Evolutionary conservation across 2,113 vertebrate species (phyloP), one percentile per base, ranked within the genome.

Genomic region (Muntiacus reevesi): DNA sequence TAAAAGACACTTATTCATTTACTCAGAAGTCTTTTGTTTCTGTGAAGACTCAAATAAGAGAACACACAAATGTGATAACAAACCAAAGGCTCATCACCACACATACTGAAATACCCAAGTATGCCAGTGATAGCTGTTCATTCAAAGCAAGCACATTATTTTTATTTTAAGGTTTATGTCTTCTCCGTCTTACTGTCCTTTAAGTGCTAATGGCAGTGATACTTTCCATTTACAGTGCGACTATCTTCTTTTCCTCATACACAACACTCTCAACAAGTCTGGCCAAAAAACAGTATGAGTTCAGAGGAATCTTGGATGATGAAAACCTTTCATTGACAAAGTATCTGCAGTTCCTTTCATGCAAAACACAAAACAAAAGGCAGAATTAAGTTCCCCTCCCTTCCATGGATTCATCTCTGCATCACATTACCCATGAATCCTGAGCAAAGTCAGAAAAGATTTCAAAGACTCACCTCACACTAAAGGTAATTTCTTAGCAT

Each of bases 311-410:
- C 43, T 89, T 94, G 40, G 43, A 90, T 97, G 97, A 97, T 45
- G 78, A 97, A 95, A 59, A 94, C 10, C 52, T 98, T 98, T 98
- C 71, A 33, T 96, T 87, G 78, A 1, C 28, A 98, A 97, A 98
- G 57, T 64, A 67, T 28, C 11, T 96, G 83, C 19, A 92, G 97
- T 94, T 93, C 0, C 2, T 98, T 91, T 98, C 95, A 94, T 62
- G n/a, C 21, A 94, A 67, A 50, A 98, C 94, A 94, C 30, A 92
- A 97, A 97, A 93, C 27, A 98, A 97, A 97, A 14, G 17, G 12
- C 89, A 92, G 96, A 96, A 74, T 92, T 92, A 81, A 95, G 92
- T 97, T 93, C 60, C 81, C 91, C 94, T 89, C 52, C 62, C 57
- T 89, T 45, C 96, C 62, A 47, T 13, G 50, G 15, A 6, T 84